Base-by-base conservation (phyloP, 2,888 invertebrate species). In the Amblyjoppa fuscipennis region DNA sequence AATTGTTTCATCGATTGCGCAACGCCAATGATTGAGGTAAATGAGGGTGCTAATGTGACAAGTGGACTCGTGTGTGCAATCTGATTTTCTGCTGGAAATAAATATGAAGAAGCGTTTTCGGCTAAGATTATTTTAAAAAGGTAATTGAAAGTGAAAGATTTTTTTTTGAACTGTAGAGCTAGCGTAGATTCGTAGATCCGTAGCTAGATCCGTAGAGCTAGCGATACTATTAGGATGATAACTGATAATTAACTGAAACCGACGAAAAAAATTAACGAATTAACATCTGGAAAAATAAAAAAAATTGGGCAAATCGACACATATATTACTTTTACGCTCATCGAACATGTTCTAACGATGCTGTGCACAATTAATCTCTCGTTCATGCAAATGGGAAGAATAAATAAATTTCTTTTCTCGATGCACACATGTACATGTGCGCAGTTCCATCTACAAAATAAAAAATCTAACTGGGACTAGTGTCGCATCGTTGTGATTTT, bases 21-120 rank as follows among this genome's bases (percentile, higher is more conserved):
- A 85, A 82, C 53, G 70, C 59, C 51, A 85, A 79, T 77, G 83
- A 74, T 64, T 7, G 61, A 74, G 71, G 69, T 38, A 56, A 85
- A 85, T 86, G 85, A 86, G 81, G 77, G 80, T 83, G 83, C 77
- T 86, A 78, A 79, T 59, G 80, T 80, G 80, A 83, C 53, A 73
- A 85, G 71, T 61, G 81, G 76, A 73, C 73, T 68, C 73, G 71
- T 83, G 82, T 83, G 71, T 83, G 83, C 83, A 73, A 61, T 81
- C 64, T 75, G 79, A 59, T 69, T 56, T 45, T 69, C 45, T 45
- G 38, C 38, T 64, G n/a, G 0, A 66, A 51, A 66, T 13, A 25
- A 34, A 51, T 45, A 51, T 61, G 11, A 41, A 41, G 4, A 80
- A 80, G 80, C 80, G 66, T 59, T 51, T 73, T 34, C 51, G 80